Percentiles rank a stretch among this genome's conserved stretches.
These are phyloP conservation scores for Hippocampus comes DNA, from an alignment of 2,113 vertebrate genomes.

Conservation along the genomic window DNA sequence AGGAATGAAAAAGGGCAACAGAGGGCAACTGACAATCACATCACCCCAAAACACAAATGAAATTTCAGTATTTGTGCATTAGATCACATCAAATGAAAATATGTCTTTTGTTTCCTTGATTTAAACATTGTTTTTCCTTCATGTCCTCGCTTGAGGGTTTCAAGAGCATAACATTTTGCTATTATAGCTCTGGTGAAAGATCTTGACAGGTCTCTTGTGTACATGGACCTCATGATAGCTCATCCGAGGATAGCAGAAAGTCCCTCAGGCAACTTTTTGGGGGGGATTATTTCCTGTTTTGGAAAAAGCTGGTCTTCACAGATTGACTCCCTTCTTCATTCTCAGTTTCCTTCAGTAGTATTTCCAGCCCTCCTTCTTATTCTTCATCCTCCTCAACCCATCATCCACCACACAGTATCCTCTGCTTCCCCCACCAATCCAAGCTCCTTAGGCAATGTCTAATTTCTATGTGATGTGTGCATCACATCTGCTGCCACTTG, in stretches of 20 bases:
- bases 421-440: conserved; percentile 2
- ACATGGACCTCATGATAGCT: conserved; percentile 17
- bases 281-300: conserved; percentile 65
- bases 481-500: conserved; percentile 6
- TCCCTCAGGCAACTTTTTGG: conserved; percentile 44
- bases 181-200: background rate
- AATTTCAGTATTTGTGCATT: background rate
- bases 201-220: conserved; percentile 36
- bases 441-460: conserved; percentile 45
- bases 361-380: conserved; percentile 24
- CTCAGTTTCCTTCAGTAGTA: conserved; percentile 18
- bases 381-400: conserved; percentile 16
- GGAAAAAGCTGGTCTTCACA: conserved; percentile 43
- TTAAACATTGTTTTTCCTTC: background rate
- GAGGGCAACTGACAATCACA: no score
- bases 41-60: background rate
- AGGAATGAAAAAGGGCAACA: no score
- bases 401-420: background rate
- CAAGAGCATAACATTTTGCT: conserved; percentile 14
- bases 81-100: background rate
- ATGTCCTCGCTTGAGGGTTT: conserved; percentile 31
- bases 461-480: conserved; percentile 24
- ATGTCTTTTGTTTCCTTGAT: background rate
- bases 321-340: conserved; percentile 9
- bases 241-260: conserved; percentile 37